Evolutionary conservation across 2,113 vertebrate species (phyloP), one percentile per base, ranked within the genome.

Genomic region (Gymnorhina tibicen): DNA sequence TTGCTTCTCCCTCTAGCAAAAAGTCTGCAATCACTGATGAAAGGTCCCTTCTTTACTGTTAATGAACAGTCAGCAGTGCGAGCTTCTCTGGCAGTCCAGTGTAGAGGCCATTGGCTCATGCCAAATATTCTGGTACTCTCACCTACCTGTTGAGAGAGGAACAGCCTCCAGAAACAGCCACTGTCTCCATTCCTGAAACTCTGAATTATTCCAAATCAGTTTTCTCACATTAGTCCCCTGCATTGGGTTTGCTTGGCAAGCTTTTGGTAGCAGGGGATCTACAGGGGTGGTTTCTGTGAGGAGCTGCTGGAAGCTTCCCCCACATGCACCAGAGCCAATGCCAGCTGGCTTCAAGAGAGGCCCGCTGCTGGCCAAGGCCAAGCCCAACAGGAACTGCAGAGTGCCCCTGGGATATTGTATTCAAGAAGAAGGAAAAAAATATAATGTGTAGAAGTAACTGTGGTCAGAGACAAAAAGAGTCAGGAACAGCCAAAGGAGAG

Each of bases 1-100:
- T 52, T 89, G 63, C 80, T 92, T 92, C 60, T 92, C 35, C 59
- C 64, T 91, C 46, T 64, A 78, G 94, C 27, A 11, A 74, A 91
- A 95, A 55, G 69, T 62, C 83, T 80, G 68, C 47, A 78, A 33
- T 87, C 56, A 41, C 39, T 89, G 64, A 77, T 59, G 73, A 74
- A 77, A 92, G 59, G 12, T 18, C 17, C 16, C 16, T 87, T 79
- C 47, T 80, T 72, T 56, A 22, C 56, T 47, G 13, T 26, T 87
- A 84, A 81, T 47, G 80, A 93, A 74, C 27, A 62, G 27, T 52
- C 63, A 91, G 41, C 63, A 84, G 20, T 11, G 21, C 0, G 4
- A 81, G 19, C 16, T 76, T 39, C 62, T 91, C 59, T 7, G 23
- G 20, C n/a, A 33, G 62, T 35, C 16, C 88, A 46, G 23, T 28